These are phyloP conservation scores for Xenopus petersii DNA, from an alignment of 2,797 vertebrate species.

Conservation along the genomic window DNA sequence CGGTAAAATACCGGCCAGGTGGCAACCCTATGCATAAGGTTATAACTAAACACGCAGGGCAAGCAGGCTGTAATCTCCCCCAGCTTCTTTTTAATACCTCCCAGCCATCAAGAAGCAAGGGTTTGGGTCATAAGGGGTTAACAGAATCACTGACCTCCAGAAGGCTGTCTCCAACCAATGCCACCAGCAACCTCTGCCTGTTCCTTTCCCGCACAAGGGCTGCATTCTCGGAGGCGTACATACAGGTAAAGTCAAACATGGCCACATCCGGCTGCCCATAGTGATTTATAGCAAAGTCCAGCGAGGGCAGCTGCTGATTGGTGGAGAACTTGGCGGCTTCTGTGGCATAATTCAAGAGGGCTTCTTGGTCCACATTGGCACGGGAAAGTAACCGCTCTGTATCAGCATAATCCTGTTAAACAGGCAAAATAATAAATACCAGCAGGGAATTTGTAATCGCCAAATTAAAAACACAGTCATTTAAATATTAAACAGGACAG, in stretches of 20 bases:
- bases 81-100: too few relatives aligned
- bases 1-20: too few relatives aligned
- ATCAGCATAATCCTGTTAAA: slow-evolving; percentile 84
- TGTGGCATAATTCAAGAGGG: slow-evolving; percentile 85
- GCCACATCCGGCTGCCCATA: slow-evolving; percentile 97
- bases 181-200: slow-evolving; percentile 85
- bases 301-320: slow-evolving; percentile 86
- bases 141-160: slow-evolving; percentile 77
- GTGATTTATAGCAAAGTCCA: slow-evolving; percentile 98
- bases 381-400: slow-evolving; percentile 90
- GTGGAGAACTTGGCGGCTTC: slow-evolving; percentile 97
- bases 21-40: too few relatives aligned
- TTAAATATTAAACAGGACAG: too few relatives aligned
- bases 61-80: too few relatives aligned
- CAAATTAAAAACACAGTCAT: too few relatives aligned
- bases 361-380: slow-evolving; percentile 92
- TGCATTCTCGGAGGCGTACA: slow-evolving; percentile 95
- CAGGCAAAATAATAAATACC: too few relatives aligned
- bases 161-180: slow-evolving; percentile 92
- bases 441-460: too few relatives aligned
- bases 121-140: background rate
- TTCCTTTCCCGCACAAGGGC: slow-evolving; percentile 88
- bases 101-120: too few relatives aligned
- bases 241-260: slow-evolving; percentile 99
- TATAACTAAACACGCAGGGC: too few relatives aligned